Conservation (phyloP, 2,797 vertebrate genomes). For the Danio tinwini region DNA sequence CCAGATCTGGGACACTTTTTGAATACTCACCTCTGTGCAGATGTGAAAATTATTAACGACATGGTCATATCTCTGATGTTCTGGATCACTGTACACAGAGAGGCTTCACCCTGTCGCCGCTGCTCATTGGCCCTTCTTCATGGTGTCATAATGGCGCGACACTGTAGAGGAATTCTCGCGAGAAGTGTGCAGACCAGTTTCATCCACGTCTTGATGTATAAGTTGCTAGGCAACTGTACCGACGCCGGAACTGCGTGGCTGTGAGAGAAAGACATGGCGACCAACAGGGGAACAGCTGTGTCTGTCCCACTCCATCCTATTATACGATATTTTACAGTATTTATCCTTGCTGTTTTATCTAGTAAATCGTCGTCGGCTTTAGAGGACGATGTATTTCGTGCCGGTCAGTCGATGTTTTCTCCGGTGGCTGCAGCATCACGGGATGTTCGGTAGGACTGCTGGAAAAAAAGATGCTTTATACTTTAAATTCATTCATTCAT, state of each 20-base stretch:
- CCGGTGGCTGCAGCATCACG: constrained; percentile 64
- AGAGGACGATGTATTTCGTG: constrained; percentile 68
- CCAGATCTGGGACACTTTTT: background rate
- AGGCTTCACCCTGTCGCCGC: background rate
- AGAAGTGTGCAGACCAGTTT: background rate
- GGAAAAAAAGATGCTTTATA: background rate
- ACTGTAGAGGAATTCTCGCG: constrained; percentile 32
- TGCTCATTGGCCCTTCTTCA: background rate
- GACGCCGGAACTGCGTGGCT: constrained; percentile 82
- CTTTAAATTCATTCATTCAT: no score
- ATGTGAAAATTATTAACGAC: constrained; percentile 62
- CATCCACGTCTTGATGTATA: background rate
- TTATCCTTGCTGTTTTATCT: background rate
- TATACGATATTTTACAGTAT: constrained; percentile 32
- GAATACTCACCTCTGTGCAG: constrained; percentile 66
- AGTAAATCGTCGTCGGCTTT: constrained; percentile 38
- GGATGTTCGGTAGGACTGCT: constrained; percentile 61
- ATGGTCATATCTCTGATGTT: constrained; percentile 53
- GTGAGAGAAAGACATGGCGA: constrained; percentile 73
- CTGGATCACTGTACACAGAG: background rate
- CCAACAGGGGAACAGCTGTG: background rate
- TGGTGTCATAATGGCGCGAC: constrained; percentile 11
- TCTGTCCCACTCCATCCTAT: background rate
- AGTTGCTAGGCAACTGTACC: constrained; percentile 76
- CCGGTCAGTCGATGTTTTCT: constrained; percentile 61